Base-by-base conservation (phyloP, 2,888 invertebrate genomes). In the Sphaeridia pumilis region DNA sequence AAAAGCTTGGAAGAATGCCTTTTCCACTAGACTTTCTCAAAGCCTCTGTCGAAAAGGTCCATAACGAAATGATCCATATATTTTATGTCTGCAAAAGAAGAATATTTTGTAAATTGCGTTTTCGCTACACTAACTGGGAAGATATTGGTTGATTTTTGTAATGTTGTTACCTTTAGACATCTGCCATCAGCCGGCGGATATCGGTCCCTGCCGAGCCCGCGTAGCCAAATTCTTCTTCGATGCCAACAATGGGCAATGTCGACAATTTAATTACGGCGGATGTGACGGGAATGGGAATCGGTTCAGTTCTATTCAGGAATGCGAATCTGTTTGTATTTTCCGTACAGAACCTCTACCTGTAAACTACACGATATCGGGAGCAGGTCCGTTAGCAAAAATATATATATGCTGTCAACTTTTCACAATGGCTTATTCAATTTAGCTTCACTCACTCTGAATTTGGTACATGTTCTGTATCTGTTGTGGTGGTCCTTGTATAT, bases 251-350 rank as follows among this genome's bases (percentile, higher is more conserved):
- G 78, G 79, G 14, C 70, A 72, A 34, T 92, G 92, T 69, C 73
- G 75, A 31, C 45, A 42, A 58, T 92, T 87, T 70, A 71, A 73
- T 1, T 92, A 84, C 67, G 82, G 87, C 34, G 90, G 90, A 54
- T 92, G 90, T 68, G 77, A 74, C 34, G 90, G 90, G 28, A 87
- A 86, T 64, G 82, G 83, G 47, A 92, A 92, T 70, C 75, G 87
- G 49, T 92, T 92, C 73, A 80, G 80, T 54, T 78, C 78, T 10
- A 68, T 73, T n/a, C 75, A 78, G 26, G 85, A 87, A 68, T 89
- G 89, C 68, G 77, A 83, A 68, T 75, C 78, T 3, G 72, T 83
- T 65, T 89, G 88, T 70, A 69, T 52, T 12, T 43, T 50, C 1
- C 38, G 54, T 17, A 25, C 46, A 5, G 58, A 58, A 46, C 54